Conservation (phyloP, 2,888 invertebrate genomes). For the Ochropleura leucogaster region DNA sequence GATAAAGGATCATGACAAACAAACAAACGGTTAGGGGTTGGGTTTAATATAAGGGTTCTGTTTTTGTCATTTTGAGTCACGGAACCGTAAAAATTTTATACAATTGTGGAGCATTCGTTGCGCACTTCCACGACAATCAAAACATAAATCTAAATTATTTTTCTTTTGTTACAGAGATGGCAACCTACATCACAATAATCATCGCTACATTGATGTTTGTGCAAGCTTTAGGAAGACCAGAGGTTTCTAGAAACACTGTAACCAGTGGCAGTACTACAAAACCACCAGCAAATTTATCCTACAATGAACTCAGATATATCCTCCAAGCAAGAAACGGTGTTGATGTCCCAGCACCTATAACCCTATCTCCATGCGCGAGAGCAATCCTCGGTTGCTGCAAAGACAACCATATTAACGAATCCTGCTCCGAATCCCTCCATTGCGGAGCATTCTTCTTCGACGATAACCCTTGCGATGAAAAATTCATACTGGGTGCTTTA, state of each 20-base stretch:
- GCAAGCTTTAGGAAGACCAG: conserved; percentile 72
- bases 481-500: conserved; percentile 91
- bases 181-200: conserved; percentile 59
- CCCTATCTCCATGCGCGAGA: conserved; percentile 92
- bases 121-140: not conserved
- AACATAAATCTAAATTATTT: not conserved
- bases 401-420: conserved; percentile 82
- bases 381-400: conserved; percentile 94
- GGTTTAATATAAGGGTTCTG: no score
- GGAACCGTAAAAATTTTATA: not conserved
- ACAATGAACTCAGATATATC: conserved; percentile 81
- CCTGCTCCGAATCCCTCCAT: conserved; percentile 93
- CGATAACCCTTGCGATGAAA: conserved; percentile 93
- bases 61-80: no score
- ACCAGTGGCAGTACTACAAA: conserved; percentile 79
- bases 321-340: conserved; percentile 74
- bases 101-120: not conserved
- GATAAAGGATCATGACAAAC: no score
- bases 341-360: conserved; percentile 61
- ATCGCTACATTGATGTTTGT: conserved; percentile 68
- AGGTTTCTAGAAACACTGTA: conserved; percentile 57
- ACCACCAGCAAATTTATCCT: conserved; percentile 77
- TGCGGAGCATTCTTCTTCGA: conserved; percentile 95
- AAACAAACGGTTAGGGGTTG: no score
- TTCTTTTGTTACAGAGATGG: conserved; percentile 76